phyloP scores from a whole-genome alignment of 2,113 vertebrate species.

The Xyliphius kryptos region DNA sequence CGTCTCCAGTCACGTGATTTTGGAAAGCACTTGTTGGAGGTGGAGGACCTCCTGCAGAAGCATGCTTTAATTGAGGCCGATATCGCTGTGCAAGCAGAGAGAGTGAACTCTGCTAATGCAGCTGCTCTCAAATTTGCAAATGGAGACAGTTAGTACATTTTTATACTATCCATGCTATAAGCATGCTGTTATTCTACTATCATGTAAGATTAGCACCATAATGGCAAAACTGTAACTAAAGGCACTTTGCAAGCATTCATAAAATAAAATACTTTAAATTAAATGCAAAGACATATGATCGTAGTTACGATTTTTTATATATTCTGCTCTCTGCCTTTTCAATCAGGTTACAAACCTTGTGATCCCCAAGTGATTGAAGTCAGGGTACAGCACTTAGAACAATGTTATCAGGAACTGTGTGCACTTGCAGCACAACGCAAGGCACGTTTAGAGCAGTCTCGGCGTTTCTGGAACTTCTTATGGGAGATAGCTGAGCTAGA shows the following conservation, averaged over 20 bases:
- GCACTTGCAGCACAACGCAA: slow-evolving; percentile 71
- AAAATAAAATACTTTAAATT: no score
- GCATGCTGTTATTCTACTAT: no score
- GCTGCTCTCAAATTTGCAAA: slow-evolving; percentile 79
- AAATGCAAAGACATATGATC: no score
- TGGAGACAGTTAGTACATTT: slow-evolving; percentile 70
- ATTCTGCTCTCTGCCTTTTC: no score
- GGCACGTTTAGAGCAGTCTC: slow-evolving; percentile 78
- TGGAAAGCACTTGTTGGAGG: slow-evolving; percentile 92
- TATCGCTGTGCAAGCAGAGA: slow-evolving; percentile 82
- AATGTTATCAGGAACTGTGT: slow-evolving; percentile 79
- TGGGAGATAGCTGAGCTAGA: slow-evolving; percentile 89
- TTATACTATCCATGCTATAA: no score
- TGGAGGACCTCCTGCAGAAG: slow-evolving; percentile 88
- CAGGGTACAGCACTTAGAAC: slow-evolving; percentile 80
- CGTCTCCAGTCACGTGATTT: slow-evolving; percentile 77
- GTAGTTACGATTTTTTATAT: no score
- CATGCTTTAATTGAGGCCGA: slow-evolving; percentile 84
- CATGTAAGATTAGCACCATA: no score
- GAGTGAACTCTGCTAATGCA: slow-evolving; percentile 68
- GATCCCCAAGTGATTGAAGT: slow-evolving; percentile 87
- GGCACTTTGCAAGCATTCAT: no score
- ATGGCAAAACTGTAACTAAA: no score
- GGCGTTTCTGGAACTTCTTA: slow-evolving; percentile 85
- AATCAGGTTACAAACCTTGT: slow-evolving; percentile 92